A percentile compares a stretch with the other conserved stretches of the same genome.
Conservation (phyloP, 2,888 invertebrate species). For the Paralinhomoeus sp. region DNA sequence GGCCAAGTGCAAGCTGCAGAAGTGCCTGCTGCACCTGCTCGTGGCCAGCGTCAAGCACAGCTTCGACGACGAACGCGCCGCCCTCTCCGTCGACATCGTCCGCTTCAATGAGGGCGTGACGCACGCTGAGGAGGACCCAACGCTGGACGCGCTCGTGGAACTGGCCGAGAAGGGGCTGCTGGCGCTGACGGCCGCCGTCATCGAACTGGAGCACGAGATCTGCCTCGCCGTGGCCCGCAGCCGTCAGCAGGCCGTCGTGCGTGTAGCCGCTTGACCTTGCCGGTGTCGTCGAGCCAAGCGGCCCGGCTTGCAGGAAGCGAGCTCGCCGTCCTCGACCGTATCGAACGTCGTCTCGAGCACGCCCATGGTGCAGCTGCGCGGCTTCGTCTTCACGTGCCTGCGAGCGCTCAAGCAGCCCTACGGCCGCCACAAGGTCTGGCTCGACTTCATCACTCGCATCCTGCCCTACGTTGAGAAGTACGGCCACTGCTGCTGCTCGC, state of each 20-base stretch:
- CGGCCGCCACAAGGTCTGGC: slow-evolving; percentile 49
- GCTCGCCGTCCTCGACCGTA: no score
- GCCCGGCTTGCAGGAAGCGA: no score
- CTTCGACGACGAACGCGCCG: slow-evolving; percentile 5
- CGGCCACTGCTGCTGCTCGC: not conserved
- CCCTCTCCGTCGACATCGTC: slow-evolving; percentile 17
- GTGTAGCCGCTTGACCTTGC: no score
- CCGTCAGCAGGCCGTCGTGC: no score
- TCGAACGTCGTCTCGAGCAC: no score
- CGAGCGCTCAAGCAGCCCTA: slow-evolving; percentile 41
- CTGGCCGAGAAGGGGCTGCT: slow-evolving; percentile 19
- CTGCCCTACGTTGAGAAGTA: slow-evolving; percentile 46
- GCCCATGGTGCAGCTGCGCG: slow-evolving; percentile 42
- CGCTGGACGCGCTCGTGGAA: slow-evolving; percentile 13
- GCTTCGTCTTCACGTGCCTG: slow-evolving; percentile 54
- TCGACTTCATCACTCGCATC: slow-evolving; percentile 51
- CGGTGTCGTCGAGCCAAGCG: no score
- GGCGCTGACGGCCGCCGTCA: slow-evolving; percentile 16
- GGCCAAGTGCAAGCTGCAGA: slow-evolving; percentile 44
- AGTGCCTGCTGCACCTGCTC: slow-evolving; percentile 53
- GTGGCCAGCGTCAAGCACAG: slow-evolving; percentile 44
- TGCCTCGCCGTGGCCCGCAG: not conserved
- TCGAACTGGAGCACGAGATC: slow-evolving; percentile 19
- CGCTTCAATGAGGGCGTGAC: slow-evolving; percentile 18
- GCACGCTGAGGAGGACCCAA: not conserved